These are phyloP conservation scores for Ephydatia muelleri DNA, from an alignment of 37 sponge, comb jelly and placozoan genomes.

Conservation along the genomic window DNA sequence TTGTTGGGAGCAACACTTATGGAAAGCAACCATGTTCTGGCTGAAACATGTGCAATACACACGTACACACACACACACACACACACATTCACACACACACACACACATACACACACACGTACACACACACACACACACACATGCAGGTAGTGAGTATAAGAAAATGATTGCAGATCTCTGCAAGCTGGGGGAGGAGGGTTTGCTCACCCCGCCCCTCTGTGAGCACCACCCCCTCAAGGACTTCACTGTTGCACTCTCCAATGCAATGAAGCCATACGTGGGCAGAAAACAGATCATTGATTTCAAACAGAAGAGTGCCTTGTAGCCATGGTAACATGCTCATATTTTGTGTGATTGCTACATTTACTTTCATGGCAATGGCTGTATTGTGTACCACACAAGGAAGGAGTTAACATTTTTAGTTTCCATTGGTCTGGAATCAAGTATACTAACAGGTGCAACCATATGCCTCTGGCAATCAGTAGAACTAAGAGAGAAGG, in stretches of 20 bases:
- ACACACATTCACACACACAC: conserved; percentile 11
- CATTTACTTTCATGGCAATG: not conserved
- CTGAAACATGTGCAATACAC: not conserved
- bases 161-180: conserved; percentile 44
- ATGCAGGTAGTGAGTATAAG: conserved; percentile 21
- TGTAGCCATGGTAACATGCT: not conserved
- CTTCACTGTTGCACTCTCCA: conserved; percentile 34
- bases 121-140: conserved; percentile 1
- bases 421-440: too few relatives aligned
- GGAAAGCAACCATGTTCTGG: not conserved
- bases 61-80: not conserved
- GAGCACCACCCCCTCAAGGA: conserved; percentile 18
- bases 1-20: not conserved
- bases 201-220: conserved; percentile 27
- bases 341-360: not conserved
- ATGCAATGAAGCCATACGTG: conserved; percentile 49
- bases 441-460: too few relatives aligned
- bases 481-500: too few relatives aligned
- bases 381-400: too few relatives aligned
- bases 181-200: conserved; percentile 37
- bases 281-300: conserved; percentile 49
- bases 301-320: conserved; percentile 4
- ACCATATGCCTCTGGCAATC: too few relatives aligned
- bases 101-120: not conserved
- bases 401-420: not conserved